Evolutionary conservation across 2,888 invertebrate genomes (phyloP).

Genomic region (Amblyjoppa fuscipennis): DNA sequence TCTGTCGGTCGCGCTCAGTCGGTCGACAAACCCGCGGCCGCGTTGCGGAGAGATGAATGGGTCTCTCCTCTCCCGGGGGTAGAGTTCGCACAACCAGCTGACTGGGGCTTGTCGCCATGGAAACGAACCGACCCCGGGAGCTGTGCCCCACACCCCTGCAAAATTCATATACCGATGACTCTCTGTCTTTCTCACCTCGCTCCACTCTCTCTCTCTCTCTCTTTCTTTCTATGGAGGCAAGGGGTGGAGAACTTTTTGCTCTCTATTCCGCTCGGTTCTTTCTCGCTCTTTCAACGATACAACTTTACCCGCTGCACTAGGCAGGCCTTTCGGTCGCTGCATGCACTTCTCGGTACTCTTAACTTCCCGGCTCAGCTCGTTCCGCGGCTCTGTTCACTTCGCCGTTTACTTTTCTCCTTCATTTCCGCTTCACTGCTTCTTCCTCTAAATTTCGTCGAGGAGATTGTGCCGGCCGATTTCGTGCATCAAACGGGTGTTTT

Average conservation of each 20-base stretch:
- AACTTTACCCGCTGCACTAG: conserved; percentile 32
- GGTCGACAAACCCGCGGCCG: conserved; percentile 73
- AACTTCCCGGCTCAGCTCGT: not conserved
- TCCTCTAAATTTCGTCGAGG: not conserved
- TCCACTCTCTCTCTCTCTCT: conserved; percentile 36
- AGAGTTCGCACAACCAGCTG: conserved; percentile 81
- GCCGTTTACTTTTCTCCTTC: conserved; percentile 13
- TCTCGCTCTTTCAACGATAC: conserved; percentile 12
- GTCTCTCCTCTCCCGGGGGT: conserved; percentile 73
- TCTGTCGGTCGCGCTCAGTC: conserved; percentile 74
- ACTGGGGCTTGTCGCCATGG: conserved; percentile 82
- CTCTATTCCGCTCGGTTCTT: conserved; percentile 10
- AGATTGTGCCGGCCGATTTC: not conserved
- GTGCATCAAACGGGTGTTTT: not conserved
- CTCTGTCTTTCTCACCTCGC: conserved; percentile 46
- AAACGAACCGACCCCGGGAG: conserved; percentile 82
- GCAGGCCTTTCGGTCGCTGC: conserved; percentile 22
- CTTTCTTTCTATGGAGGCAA: conserved; percentile 12
- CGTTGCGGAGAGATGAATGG: conserved; percentile 79
- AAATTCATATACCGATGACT: conserved; percentile 75
- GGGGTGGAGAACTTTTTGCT: conserved; percentile 7
- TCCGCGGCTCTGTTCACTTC: conserved; percentile 1
- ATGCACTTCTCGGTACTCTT: conserved; percentile 31
- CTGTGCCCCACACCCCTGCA: conserved; percentile 80
- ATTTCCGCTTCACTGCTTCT: not conserved